phyloP scores from a whole-genome alignment of 2,113 vertebrate species.

The Edolisoma coerulescens region DNA sequence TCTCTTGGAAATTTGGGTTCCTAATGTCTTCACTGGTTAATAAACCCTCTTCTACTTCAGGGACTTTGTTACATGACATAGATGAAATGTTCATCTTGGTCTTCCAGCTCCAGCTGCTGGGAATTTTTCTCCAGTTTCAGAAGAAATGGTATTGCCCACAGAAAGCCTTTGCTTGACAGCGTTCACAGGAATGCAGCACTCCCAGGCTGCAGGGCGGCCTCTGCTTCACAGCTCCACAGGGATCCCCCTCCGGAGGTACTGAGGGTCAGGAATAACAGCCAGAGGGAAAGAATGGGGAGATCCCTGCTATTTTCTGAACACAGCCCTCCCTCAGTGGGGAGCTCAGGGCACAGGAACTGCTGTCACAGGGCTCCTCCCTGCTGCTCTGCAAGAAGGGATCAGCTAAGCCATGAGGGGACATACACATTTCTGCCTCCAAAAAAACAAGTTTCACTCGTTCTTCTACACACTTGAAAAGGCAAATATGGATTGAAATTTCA shows the following conservation, averaged over 20 bases:
- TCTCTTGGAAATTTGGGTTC: neutral
- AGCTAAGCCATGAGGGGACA: neutral
- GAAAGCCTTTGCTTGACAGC: neutral
- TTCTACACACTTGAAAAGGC: neutral
- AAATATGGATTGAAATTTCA: neutral
- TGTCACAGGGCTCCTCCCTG: neutral
- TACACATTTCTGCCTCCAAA: neutral
- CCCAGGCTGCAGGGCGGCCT: neutral
- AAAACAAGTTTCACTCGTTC: neutral
- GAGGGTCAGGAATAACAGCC: neutral
- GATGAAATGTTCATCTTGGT: neutral
- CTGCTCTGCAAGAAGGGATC: neutral
- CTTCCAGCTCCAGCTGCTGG: neutral
- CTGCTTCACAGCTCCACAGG: neutral
- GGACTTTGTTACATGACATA: neutral
- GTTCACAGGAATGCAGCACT: neutral
- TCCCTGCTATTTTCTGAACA: neutral
- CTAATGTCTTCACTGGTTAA: neutral
- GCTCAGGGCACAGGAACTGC: neutral
- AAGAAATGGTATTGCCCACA: neutral
- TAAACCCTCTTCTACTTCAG: neutral
- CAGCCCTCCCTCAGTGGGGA: fast-evolving
- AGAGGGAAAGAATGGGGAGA: neutral
- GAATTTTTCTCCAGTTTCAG: neutral
- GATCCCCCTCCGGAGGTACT: neutral